These are phyloP conservation scores for Galerucella nymphaeae DNA, from an alignment of 2,888 invertebrate genomes.

Conservation along the genomic window DNA sequence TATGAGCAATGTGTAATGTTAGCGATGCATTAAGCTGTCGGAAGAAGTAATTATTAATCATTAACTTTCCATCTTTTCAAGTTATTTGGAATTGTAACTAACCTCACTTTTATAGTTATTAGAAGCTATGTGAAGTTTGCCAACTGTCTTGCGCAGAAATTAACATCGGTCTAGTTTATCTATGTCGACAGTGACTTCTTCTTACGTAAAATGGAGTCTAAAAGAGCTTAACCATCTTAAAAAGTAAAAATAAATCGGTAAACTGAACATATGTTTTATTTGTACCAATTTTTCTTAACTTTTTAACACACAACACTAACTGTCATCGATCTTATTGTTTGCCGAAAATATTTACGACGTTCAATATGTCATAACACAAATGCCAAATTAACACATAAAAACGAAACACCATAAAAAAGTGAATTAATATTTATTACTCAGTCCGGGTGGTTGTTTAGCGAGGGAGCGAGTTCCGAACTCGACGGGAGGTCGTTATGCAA, in stretches of 20 bases:
- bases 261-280: not conserved
- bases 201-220: too few relatives aligned
- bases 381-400: conserved; percentile 59
- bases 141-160: too few relatives aligned
- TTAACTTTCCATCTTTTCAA: conserved; percentile 6
- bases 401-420: conserved; percentile 56
- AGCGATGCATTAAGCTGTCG: conserved; percentile 50
- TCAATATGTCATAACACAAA: conserved; percentile 56
- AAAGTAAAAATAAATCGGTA: too few relatives aligned
- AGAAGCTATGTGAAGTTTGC: too few relatives aligned
- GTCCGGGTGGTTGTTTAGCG: conserved; percentile 52
- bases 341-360: conserved; percentile 42
- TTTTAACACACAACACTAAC: not conserved
- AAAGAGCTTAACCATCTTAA: too few relatives aligned
- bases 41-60: conserved; percentile 51
- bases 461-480: conserved; percentile 41
- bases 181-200: too few relatives aligned
- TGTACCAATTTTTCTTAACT: not conserved
- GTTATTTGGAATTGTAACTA: not conserved
- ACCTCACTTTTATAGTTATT: not conserved
- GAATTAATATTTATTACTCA: conserved; percentile 60
- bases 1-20: conserved; percentile 41
- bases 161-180: too few relatives aligned
- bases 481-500: conserved; percentile 49
- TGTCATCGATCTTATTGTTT: not conserved